Conservation (phyloP, 2,113 vertebrate genomes). For the Stegostoma tigrinum region DNA sequence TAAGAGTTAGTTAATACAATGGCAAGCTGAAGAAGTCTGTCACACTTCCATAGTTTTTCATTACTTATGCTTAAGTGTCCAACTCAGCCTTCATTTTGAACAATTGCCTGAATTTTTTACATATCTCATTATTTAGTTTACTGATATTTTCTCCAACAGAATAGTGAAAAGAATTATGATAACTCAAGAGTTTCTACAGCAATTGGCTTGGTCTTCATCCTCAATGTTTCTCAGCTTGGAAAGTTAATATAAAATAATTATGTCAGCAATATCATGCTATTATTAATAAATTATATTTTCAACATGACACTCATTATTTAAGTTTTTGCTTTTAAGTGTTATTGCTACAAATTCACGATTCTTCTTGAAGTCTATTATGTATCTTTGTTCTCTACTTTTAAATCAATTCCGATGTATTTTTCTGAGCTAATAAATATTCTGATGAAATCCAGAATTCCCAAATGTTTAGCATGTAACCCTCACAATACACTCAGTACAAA, state of each 20-base stretch:
- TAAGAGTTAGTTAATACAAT: neutral
- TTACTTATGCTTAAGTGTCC: constrained; percentile 1
- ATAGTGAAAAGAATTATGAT: neutral
- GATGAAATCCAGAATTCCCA: too few species aligned
- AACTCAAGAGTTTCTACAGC: neutral
- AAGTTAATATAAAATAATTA: neutral
- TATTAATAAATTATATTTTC: neutral
- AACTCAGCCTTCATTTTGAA: constrained; percentile 10
- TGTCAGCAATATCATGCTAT: neutral
- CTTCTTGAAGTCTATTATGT: neutral
- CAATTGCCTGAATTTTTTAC: neutral
- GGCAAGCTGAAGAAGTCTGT: neutral
- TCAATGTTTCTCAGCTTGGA: neutral
- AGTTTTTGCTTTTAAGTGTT: neutral
- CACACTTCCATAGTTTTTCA: neutral
- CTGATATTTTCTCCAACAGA: neutral
- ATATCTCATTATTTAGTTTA: neutral
- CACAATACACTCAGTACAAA: too few species aligned
- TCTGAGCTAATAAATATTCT: neutral
- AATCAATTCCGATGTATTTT: neutral
- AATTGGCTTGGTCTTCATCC: neutral
- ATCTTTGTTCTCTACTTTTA: neutral
- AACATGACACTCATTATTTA: neutral
- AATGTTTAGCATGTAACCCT: too few species aligned
- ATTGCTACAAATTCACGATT: neutral